Percentiles rank a stretch among this genome's conserved stretches.
These are phyloP conservation scores for Archocentrus centrarchus DNA, from an alignment of 2,113 vertebrate genomes.

Conservation along the genomic window DNA sequence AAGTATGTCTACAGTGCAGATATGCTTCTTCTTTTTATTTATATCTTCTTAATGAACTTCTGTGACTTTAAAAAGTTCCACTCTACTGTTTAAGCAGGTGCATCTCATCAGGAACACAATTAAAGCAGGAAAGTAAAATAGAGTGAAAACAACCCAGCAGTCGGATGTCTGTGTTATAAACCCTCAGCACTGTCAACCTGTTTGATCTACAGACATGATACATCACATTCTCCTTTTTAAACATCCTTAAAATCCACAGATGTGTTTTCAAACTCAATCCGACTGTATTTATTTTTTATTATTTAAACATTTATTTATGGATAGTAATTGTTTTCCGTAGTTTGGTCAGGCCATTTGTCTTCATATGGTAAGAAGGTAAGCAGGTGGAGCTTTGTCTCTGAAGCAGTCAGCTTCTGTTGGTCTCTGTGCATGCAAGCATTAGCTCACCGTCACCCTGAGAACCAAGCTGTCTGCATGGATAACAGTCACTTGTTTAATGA, in stretches of 20 bases:
- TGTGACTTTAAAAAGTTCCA: background rate
- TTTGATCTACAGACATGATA: background rate
- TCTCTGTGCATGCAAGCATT: conserved; percentile 31
- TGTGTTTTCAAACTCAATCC: too few species aligned
- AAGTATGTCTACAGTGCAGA: background rate
- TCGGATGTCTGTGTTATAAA: background rate
- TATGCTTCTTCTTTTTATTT: background rate
- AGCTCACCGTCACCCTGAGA: conserved; percentile 50
- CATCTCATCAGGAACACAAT: background rate
- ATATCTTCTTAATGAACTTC: background rate
- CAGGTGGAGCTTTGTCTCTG: conserved; percentile 58
- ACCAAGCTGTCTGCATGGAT: conserved; percentile 71
- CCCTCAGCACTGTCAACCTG: background rate
- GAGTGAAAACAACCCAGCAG: background rate
- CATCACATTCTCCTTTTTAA: background rate
- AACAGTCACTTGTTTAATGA: conserved; percentile 77
- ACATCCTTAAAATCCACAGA: background rate
- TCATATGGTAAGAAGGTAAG: background rate
- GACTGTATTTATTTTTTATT: background rate
- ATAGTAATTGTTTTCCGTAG: fast-evolving
- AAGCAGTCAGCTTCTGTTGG: conserved; percentile 26
- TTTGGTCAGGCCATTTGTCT: background rate
- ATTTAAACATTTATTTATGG: fast-evolving
- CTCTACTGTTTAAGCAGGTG: background rate
- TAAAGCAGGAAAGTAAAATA: background rate